Base-by-base conservation (phyloP, 2,797 vertebrate species). In the Craterocephalus amniculus region DNA sequence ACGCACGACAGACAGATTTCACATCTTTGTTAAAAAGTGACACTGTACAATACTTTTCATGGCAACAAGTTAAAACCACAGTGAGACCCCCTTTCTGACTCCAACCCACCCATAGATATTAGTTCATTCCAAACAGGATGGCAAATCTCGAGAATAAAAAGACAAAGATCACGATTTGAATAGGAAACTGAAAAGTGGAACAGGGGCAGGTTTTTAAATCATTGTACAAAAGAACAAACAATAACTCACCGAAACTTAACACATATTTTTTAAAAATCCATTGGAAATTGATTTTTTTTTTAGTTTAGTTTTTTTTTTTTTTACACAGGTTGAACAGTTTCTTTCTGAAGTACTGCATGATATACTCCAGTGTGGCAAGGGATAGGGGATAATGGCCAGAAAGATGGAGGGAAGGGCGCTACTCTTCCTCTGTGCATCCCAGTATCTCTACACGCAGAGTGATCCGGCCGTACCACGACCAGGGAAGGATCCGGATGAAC, bases 391-490 rank as follows among this genome's bases (percentile, higher is more conserved):
- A 13, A 81, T 78, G 79, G 84, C 63, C 36, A 83, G 65, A 74
- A 48, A 67, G 67, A 67, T 58, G 75, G 61, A 73, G 63, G 56
- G 73, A 74, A 62, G 38, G 13, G 8, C 58, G 76, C 98, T 91
- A 99, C 82, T 98, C 96, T 86, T 99, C 96, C 58, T 94, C 96
- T 35, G 95, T 93, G 89, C 98, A 99, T 87, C 98, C 98, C 58
- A 99, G 95, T 75, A 99, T 91, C 93, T 99, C 98, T 4, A 93
- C 95, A 59, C 97, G 93, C 94, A 99, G 94, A 34, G 97, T 99
- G 94, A 99, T 99, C 83, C 97, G 94, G 70, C 97, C 96, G 0
- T 99, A 99, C 98, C 97, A 99, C 0, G 98, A 99, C 98, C 98
- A 99, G 0, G 98, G 98, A 16, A 99, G 95, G 91, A 99, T 97